Base-by-base conservation (phyloP, 1,140 invertebrate genomes). In the Dryas iulia region DNA sequence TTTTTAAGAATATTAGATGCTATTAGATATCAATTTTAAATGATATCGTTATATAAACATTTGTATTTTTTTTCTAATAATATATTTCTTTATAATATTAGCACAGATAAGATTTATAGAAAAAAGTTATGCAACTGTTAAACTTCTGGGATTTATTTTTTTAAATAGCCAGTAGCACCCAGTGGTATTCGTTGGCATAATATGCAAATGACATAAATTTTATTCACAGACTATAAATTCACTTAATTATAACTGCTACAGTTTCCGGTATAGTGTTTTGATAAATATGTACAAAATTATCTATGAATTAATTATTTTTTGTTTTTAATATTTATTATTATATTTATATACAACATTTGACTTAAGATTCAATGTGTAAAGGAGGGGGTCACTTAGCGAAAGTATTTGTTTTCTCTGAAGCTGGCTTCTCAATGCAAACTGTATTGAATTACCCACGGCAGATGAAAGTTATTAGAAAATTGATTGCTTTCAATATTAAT, bases 381-480 rank as follows among this genome's bases (percentile, higher is more conserved):
- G 25, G 26, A 52, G 10, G 25, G 57, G 64, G 64, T 71, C 68
- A 57, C 24, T 52, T 35, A 71, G 72, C 72, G 75, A 77, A 77
- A 77, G 75, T 74, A 53, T 74, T 72, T 70, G 64, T 72, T 77
- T 74, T 77, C 75, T 77, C 75, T 69, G 30, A 66, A 61, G 74
- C 53, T 71, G 31, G 59, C 59, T 66, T 75, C 70, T 69, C 70
- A 47, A 47, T 47, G 59, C 66, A 75, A 69, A 68, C 30, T 59
- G 64, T 73, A 76, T 74, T 69, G 66, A 71, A 69, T 74, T 74
- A 70, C 72, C 58, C 62, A 58, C 53, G 28, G 30, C 57, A 39
- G 70, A 74, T 77, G 76, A 74, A 77, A 77, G 72, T 68, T 72
- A 74, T 69, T 77, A 74, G 72, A 77, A 74, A 76, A 76, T 68